These are phyloP conservation scores for Stictonetta naevosa DNA, from an alignment of 2,113 vertebrate genomes.

Conservation along the genomic window DNA sequence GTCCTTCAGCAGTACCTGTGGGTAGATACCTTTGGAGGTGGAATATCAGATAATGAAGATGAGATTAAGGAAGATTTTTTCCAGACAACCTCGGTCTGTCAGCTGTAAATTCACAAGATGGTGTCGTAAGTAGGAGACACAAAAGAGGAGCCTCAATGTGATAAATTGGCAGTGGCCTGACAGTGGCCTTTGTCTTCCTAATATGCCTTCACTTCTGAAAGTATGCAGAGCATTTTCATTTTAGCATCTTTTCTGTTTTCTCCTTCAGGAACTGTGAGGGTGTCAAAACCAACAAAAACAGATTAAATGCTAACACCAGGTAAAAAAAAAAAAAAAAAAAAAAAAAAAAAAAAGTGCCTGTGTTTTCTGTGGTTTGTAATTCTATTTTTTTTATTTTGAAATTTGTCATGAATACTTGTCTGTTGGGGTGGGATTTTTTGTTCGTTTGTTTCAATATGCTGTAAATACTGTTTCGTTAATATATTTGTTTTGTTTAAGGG, in stretches of 20 bases:
- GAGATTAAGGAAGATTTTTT: not conserved
- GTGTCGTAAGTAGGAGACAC: not conserved
- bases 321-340: not conserved
- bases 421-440: too few species aligned
- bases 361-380: not conserved
- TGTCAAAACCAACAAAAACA: not conserved
- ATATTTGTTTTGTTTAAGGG: not conserved
- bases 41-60: not conserved
- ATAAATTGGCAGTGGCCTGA: not conserved
- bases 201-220: not conserved
- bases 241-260: not conserved
- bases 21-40: not conserved
- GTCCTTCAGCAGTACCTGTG: not conserved
- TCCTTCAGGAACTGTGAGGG: not conserved
- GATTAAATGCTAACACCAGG: not conserved
- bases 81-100: not conserved
- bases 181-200: not conserved
- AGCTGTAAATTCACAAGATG: not conserved
- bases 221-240: not conserved
- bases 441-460: not conserved
- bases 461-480: not conserved
- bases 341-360: not conserved
- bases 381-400: not conserved
- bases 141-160: not conserved
- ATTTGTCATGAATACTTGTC: not conserved